Evolutionary conservation across 2,888 invertebrate species (phyloP).

Genomic region (Amphipyra berbera): DNA sequence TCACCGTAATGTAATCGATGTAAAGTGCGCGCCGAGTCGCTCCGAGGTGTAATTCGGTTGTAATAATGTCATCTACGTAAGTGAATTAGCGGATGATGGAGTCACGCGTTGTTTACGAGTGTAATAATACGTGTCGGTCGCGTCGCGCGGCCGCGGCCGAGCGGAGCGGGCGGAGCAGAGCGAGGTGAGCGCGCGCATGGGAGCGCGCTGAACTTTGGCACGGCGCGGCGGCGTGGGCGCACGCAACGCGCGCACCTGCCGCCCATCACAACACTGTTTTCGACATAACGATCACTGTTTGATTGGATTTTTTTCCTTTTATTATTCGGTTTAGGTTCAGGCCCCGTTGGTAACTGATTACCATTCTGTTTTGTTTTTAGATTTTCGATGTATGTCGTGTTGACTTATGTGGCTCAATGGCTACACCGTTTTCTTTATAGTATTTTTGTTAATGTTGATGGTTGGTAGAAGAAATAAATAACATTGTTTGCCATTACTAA

Average conservation of each 20-base stretch:
- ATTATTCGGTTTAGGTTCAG: slow-evolving; percentile 2
- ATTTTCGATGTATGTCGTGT: neutral
- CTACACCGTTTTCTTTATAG: too few species aligned
- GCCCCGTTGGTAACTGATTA: slow-evolving; percentile 1
- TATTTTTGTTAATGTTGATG: neutral
- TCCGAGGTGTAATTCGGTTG: slow-evolving; percentile 70
- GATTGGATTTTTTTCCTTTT: slow-evolving; percentile 37
- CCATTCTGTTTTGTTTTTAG: neutral
- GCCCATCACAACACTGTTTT: slow-evolving; percentile 28
- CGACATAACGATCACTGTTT: slow-evolving; percentile 21
- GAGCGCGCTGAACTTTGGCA: slow-evolving; percentile 73
- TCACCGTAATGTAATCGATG: slow-evolving; percentile 68
- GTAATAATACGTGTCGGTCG: slow-evolving; percentile 65
- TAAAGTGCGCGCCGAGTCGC: slow-evolving; percentile 54
- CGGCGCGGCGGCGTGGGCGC: slow-evolving; percentile 50
- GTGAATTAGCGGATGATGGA: slow-evolving; percentile 73
- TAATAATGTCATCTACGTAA: slow-evolving; percentile 78
- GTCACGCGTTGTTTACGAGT: slow-evolving; percentile 77
- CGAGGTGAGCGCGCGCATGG: slow-evolving; percentile 61
- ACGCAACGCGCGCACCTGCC: slow-evolving; percentile 58
- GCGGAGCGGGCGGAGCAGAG: slow-evolving; percentile 58
- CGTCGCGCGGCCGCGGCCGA: slow-evolving; percentile 20
- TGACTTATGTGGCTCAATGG: too few species aligned
- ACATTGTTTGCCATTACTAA: too few species aligned
- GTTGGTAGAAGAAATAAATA: too few species aligned